phyloP scores from a whole-genome alignment of 1,140 invertebrate species.

The Dryas iulia region DNA sequence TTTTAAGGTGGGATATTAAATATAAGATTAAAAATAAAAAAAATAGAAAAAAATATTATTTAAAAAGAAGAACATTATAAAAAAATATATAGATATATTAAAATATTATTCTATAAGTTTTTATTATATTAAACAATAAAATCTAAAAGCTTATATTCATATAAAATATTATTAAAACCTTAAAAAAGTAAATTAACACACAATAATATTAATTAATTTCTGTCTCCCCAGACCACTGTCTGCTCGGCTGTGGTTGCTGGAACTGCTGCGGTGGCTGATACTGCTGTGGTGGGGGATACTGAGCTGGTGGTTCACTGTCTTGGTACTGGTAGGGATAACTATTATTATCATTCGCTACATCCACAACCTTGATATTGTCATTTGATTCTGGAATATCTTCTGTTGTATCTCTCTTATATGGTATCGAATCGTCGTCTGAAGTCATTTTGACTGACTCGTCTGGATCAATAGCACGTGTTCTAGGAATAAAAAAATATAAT shows the following conservation, averaged over 20 bases:
- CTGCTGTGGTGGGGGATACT: conserved; percentile 26
- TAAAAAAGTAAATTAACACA: not conserved
- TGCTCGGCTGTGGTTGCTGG: conserved; percentile 24
- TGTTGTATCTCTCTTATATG: conserved; percentile 67
- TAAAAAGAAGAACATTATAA: not conserved
- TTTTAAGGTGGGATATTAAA: conserved; percentile 1
- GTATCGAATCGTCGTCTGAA: conserved; percentile 71
- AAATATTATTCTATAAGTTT: not conserved
- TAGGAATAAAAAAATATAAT: conserved; percentile 15
- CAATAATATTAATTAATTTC: conserved; percentile 62
- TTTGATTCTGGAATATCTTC: conserved; percentile 66
- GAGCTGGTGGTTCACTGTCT: not conserved
- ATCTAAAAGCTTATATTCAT: not conserved
- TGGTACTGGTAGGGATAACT: conserved; percentile 24
- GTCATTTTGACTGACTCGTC: conserved; percentile 68
- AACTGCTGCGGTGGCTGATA: conserved; percentile 26
- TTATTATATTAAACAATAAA: not conserved
- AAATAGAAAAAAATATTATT: no score
- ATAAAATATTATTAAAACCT: not conserved
- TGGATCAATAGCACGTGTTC: conserved; percentile 57
- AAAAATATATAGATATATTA: not conserved
- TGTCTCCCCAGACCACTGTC: conserved; percentile 64
- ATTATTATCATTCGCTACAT: conserved; percentile 26
- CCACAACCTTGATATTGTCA: conserved; percentile 49
- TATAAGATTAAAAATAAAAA: not conserved